Evolutionary conservation across 2,113 vertebrate genomes (phyloP).

Genomic region (Naja naja): DNA sequence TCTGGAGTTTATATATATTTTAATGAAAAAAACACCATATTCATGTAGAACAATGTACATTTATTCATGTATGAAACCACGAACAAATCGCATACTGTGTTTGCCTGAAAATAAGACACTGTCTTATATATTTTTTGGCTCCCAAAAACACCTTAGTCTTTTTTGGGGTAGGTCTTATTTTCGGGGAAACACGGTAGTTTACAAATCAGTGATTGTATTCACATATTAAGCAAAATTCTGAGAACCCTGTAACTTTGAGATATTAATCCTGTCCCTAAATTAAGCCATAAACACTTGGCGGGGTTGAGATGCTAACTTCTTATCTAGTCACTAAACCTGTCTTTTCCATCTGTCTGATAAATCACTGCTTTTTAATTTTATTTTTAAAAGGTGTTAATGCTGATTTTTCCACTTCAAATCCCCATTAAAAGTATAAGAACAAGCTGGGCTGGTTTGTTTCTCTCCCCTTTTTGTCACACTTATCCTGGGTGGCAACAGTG

Average conservation of each 20-base stretch:
- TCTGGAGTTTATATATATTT: no score
- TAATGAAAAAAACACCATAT: no score
- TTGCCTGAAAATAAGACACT: no score
- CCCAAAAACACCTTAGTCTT: no score
- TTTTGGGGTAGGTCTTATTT: no score
- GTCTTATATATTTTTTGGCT: no score
- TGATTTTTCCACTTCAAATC: not conserved
- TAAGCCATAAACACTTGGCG: not conserved
- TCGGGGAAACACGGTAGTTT: no score
- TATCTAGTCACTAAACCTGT: not conserved
- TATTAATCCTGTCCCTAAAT: not conserved
- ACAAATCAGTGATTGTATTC: not conserved
- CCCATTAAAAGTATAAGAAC: not conserved
- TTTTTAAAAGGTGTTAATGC: not conserved
- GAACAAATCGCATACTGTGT: no score
- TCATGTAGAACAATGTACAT: no score
- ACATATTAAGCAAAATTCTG: not conserved
- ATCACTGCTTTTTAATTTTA: not conserved
- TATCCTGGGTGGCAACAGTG: not conserved
- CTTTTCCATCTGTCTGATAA: not conserved
- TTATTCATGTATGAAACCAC: no score
- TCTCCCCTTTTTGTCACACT: not conserved
- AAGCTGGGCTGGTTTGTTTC: not conserved
- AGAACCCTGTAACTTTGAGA: not conserved
- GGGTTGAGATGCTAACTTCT: not conserved